A percentile compares a stretch with the other conserved stretches of the same genome.
These are phyloP conservation scores for Dicaeum eximium DNA, from an alignment of 2,113 vertebrate genomes.

Conservation along the genomic window DNA sequence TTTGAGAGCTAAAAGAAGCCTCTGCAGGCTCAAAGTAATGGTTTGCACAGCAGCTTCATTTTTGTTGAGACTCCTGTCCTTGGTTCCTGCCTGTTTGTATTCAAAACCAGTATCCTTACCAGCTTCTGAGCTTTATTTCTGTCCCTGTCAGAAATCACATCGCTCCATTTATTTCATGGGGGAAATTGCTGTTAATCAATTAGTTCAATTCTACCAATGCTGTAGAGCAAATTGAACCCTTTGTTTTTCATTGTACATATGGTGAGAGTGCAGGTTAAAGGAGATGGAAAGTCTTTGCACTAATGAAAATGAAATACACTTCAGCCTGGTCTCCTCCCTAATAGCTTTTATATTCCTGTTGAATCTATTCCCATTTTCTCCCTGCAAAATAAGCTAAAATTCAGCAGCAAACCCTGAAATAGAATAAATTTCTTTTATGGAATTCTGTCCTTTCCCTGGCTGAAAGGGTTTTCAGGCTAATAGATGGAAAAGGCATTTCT, in stretches of 20 bases:
- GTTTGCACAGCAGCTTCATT: background rate
- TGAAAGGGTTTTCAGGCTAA: background rate
- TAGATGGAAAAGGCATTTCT: background rate
- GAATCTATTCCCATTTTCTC: background rate
- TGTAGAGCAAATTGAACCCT: background rate
- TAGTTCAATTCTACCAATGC: background rate
- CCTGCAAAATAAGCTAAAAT: background rate
- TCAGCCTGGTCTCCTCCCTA: background rate
- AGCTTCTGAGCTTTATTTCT: background rate
- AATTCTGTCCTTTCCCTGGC: background rate
- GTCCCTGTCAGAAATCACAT: background rate
- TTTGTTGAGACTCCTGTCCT: background rate
- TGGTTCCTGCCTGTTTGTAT: background rate
- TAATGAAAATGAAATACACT: constrained; percentile 15
- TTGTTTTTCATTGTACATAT: background rate
- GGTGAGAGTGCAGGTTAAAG: background rate
- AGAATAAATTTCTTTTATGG: background rate
- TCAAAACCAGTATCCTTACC: background rate
- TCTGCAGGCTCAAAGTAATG: background rate
- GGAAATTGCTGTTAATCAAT: constrained; percentile 1
- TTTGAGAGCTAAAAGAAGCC: background rate
- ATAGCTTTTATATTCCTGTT: background rate
- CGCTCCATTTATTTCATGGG: background rate
- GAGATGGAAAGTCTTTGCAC: background rate
- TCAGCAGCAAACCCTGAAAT: background rate